These are phyloP conservation scores for Lepus americanus DNA, from an alignment of 2,113 vertebrate species.

Conservation along the genomic window DNA sequence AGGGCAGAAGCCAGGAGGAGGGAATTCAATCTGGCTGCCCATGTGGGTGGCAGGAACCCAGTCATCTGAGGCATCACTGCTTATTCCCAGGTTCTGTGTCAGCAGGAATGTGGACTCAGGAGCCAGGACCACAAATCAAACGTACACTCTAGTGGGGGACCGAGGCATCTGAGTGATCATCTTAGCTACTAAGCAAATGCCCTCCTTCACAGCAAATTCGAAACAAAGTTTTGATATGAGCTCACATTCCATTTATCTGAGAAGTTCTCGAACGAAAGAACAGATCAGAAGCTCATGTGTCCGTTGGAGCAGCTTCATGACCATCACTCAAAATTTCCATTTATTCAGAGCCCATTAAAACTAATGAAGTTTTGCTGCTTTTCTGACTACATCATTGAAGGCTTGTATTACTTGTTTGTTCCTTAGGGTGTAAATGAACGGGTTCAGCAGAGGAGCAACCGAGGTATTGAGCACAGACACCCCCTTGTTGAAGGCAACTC, in stretches of 20 bases:
- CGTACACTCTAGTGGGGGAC: no score
- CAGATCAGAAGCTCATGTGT: neutral
- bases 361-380: neutral
- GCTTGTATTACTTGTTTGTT: conserved; percentile 75
- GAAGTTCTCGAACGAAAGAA: neutral
- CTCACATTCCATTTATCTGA: neutral
- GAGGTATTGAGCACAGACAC: conserved; percentile 38
- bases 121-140: no score
- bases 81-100: no score
- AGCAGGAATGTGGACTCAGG: no score
- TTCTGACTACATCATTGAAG: conserved; percentile 46
- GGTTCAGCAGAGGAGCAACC: conserved; percentile 68
- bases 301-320: neutral
- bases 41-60: no score
- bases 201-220: neutral
- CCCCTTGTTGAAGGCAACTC: conserved; percentile 37
- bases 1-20: no score
- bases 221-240: neutral
- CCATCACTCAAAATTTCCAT: neutral
- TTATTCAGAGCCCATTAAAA: neutral
- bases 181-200: no score
- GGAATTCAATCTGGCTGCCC: no score
- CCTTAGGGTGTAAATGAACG: conserved; percentile 75
- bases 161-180: no score
- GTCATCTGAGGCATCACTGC: no score